Evolutionary conservation across 1,140 invertebrate genomes (phyloP), one percentile per base, ranked within the genome.

Genomic region (Ylistrum balloti): DNA sequence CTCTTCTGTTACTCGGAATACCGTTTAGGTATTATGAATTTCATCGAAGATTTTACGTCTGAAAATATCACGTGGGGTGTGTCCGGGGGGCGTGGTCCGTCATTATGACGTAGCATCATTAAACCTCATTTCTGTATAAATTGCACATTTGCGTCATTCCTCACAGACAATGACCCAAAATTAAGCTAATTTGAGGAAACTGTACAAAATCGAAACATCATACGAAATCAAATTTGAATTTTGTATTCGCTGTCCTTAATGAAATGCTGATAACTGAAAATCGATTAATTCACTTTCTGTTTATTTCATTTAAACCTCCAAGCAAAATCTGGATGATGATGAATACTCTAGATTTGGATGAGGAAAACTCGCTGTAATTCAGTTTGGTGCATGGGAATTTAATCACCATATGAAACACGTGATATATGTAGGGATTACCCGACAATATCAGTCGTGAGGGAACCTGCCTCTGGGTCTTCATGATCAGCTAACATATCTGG

Each of bases 191-290:
- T 74, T 74, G 56, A 28, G 56, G 56, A 74, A 74, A 74, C 56
- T 74, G 45, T 48, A 28, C 56, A 74, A 74, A 74, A n/a, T 74
- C 56, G 56, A 74, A 74, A 74, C 22, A 74, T 74, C 56, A 74
- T 74, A 74, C 56, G n/a, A 74, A 74, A 74, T 74, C 56, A 74
- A 74, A 74, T 74, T 74, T 74, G n/a, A 74, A 74, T 74, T 74
- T 74, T 9, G 1, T 74, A 74, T 74, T 74, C 56, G 56, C 22
- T n/a, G n/a, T 74, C 56, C n/a, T 28, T 74, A 74, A 74, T 74
- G 56, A 74, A 74, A 74, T 74, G 56, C 56, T 74, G 56, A 74
- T 74, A 74, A 74, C 56, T 74, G 56, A 74, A n/a, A 74, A 74
- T 74, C 56, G n/a, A 28, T 74, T 74, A 74, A 74, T 74, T 74